Conservation (phyloP, 2,797 vertebrate genomes). For the Silurus lanzhouensis region DNA sequence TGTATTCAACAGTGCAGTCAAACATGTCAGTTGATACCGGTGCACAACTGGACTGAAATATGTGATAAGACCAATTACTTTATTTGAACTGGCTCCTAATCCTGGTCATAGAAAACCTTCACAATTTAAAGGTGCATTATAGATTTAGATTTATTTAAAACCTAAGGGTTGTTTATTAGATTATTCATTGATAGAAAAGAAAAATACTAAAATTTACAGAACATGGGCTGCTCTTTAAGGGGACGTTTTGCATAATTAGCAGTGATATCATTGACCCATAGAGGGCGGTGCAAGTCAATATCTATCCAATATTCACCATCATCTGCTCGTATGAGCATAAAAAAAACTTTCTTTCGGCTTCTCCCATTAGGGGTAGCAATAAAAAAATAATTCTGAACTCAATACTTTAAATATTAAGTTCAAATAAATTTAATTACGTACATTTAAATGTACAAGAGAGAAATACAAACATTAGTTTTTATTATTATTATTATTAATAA, state of each 20-base stretch:
- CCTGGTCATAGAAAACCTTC: background rate
- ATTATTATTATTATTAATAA: too few relatives aligned
- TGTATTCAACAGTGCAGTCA: background rate
- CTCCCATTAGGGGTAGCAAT: too few relatives aligned
- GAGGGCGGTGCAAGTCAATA: constrained; percentile 17
- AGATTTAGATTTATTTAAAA: background rate
- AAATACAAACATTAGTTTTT: too few relatives aligned
- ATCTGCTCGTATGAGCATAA: background rate
- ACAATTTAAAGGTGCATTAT: too few relatives aligned
- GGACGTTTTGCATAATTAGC: background rate
- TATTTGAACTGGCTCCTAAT: background rate
- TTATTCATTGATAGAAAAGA: background rate
- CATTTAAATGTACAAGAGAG: too few relatives aligned
- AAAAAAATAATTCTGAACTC: background rate
- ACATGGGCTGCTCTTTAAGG: background rate
- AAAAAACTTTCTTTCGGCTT: too few relatives aligned
- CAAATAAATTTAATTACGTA: too few relatives aligned
- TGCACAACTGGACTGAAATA: background rate
- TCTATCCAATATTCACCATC: background rate
- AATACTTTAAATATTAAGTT: too few relatives aligned
- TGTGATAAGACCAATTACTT: background rate
- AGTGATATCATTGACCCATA: constrained; percentile 24
- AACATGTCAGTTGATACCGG: background rate
- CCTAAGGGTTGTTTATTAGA: background rate
- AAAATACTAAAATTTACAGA: background rate